Base-by-base conservation (phyloP, 30 jellyfish, hydroid and myxozoan species). In the Cassiopea andromeda region DNA sequence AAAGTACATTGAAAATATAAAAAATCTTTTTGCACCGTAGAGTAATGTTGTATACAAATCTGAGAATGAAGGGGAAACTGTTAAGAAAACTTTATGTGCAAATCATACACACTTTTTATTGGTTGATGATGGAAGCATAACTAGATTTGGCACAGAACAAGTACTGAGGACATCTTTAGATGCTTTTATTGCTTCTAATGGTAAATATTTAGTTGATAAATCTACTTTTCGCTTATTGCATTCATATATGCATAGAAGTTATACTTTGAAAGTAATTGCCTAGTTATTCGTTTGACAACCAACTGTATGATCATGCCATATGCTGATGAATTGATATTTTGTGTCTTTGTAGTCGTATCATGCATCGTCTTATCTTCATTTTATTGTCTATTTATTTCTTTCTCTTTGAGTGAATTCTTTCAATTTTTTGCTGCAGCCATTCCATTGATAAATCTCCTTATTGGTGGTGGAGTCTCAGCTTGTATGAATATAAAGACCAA, bases 51-150 rank as follows among this genome's bases (percentile, higher is more conserved):
- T 64, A 4, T 64, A 64, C 15, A 64, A 17, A 64, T 27, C 73
- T 64, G 43, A 9, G 43, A 64, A 64, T 17, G 73, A 64, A 64
- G 43, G 73, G 5, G 73, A 64, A 14, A 64, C 73, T 54, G 64
- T 54, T 5, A 64, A 64, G 73, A 64, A 64, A 64, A 64, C 8
- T 14, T 27, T 64, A 2, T 64, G 66, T 74, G 46, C 44, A 45
- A 74, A 74, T 43, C 83, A 74, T 44, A 74, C 83, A n/a, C 83
- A 74, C 1, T 74, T 74, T 43, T 19, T 74, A 67, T 74, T 74
- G 38, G 83, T 74, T n/a, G 83, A 74, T 74, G 46, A 74, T 74
- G 83, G 83, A 74, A 74, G 69, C 27, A 7, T 45, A 10, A 57
- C 18, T 13, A 17, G 46, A 74, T 74, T 27, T 74, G 83, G 83